phyloP scores from a whole-genome alignment of 2,113 vertebrate species.

The Capricornis sumatraensis region DNA sequence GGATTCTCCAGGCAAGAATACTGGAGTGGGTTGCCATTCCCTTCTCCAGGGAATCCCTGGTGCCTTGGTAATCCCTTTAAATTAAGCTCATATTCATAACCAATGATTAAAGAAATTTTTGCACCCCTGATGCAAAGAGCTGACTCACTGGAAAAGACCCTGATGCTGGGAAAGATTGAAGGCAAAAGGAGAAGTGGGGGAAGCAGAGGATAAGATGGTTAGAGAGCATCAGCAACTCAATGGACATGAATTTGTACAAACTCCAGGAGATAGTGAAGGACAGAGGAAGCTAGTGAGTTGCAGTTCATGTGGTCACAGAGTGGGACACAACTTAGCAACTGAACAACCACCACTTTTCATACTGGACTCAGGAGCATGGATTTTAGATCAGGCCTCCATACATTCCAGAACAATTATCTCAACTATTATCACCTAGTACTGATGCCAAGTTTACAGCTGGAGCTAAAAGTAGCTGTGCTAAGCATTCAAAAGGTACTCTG shows the following conservation, averaged over 20 bases:
- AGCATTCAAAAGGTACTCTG: neutral
- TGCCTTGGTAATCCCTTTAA: neutral
- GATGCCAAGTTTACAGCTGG: neutral
- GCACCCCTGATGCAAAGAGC: neutral
- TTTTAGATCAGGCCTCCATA: neutral
- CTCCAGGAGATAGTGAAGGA: neutral
- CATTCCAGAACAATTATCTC: neutral
- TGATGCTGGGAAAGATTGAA: neutral
- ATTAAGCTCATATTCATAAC: neutral
- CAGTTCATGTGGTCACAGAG: neutral
- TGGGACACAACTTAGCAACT: neutral
- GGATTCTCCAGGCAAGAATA: neutral
- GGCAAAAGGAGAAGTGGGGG: neutral
- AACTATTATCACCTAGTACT: neutral
- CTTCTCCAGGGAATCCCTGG: neutral
- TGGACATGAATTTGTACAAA: neutral
- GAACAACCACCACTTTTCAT: neutral
- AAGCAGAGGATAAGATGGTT: neutral
- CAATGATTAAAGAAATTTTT: conserved; percentile 9
- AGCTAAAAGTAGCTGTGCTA: neutral
- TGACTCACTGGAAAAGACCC: neutral
- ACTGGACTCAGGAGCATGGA: neutral
- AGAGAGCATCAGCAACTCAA: neutral
- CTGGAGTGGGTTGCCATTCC: neutral
- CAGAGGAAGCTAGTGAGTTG: neutral